These are phyloP conservation scores for Hipposideros armiger DNA, from an alignment of 2,113 vertebrate species.

Conservation along the genomic window DNA sequence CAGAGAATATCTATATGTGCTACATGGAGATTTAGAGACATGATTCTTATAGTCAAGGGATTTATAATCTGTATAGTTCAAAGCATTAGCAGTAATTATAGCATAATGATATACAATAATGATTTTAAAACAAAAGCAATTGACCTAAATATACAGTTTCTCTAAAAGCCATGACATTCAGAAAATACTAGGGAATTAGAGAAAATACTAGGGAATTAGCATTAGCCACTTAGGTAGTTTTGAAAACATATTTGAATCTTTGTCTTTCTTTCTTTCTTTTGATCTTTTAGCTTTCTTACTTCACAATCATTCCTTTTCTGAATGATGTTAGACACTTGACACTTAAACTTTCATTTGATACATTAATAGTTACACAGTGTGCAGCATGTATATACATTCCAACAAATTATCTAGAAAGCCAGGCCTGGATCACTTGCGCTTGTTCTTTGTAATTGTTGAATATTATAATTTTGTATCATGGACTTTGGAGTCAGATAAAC, in stretches of 20 bases:
- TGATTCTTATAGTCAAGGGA: background rate
- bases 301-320: constrained; percentile 6
- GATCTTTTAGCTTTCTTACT: background rate
- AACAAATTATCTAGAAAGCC: background rate
- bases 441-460: background rate
- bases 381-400: background rate
- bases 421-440: background rate
- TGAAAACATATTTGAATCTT: background rate
- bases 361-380: background rate
- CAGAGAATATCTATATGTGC: background rate
- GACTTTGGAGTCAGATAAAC: background rate
- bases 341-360: background rate
- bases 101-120: background rate
- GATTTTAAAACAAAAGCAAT: constrained; percentile 2
- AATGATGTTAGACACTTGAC: background rate
- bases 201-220: background rate
- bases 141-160: background rate
- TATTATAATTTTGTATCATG: background rate
- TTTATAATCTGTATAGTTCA: constrained; percentile 30
- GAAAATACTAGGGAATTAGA: background rate
- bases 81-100: background rate
- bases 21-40: background rate
- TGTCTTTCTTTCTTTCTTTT: background rate
- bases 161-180: background rate
- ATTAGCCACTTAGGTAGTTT: background rate